Percentiles rank a stretch among this genome's conserved stretches.
Evolutionary conservation across 2,888 invertebrate species (phyloP).

Genomic region (Corythucha ciliata): DNA sequence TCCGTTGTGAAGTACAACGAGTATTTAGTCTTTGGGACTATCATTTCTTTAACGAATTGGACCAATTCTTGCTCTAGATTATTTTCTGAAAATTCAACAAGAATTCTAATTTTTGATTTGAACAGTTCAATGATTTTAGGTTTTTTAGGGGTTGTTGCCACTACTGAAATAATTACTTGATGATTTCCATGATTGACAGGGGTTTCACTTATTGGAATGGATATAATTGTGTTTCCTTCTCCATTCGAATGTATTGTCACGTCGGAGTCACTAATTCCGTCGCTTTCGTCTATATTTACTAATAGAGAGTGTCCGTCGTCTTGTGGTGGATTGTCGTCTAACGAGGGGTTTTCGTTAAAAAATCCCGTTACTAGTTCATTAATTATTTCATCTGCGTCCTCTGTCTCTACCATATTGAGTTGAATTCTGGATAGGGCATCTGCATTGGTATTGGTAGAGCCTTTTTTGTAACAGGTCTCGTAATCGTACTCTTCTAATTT

Average conservation of each 20-base stretch:
- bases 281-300: too few species aligned
- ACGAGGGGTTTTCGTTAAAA: neutral
- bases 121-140: neutral
- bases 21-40: constrained; percentile 14
- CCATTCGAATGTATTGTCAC: constrained; percentile 13
- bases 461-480: constrained; percentile 31
- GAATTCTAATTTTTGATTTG: constrained; percentile 9
- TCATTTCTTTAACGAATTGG: constrained; percentile 13
- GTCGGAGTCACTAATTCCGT: neutral
- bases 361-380: neutral
- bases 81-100: neutral
- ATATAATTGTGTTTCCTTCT: constrained; percentile 5
- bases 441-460: neutral
- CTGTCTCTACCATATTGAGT: neutral
- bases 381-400: neutral
- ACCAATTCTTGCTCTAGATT: constrained; percentile 6
- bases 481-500: constrained; percentile 39
- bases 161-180: constrained; percentile 11
- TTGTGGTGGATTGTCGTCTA: too few species aligned
- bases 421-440: constrained; percentile 9
- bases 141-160: neutral
- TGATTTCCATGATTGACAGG: constrained; percentile 10
- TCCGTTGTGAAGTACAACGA: neutral
- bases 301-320: too few species aligned
- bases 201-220: constrained; percentile 10